phyloP scores from a whole-genome alignment of 2,888 invertebrate genomes.

The Schizaphis graminum region DNA sequence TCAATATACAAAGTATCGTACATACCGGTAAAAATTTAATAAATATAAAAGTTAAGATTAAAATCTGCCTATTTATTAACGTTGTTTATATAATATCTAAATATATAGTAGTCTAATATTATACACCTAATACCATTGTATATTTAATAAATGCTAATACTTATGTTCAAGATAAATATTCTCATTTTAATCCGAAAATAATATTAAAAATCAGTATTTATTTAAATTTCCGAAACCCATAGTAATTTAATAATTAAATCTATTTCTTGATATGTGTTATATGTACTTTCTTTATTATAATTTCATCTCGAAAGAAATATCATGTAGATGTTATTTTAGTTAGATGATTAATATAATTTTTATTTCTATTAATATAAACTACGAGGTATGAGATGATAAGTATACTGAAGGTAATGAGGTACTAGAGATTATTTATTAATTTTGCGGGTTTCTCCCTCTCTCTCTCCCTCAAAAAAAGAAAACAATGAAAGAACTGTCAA shows the following conservation, averaged over 20 bases:
- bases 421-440: background rate
- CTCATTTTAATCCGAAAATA: background rate
- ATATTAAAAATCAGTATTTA: background rate
- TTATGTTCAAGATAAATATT: background rate
- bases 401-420: background rate
- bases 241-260: background rate
- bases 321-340: background rate
- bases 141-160: background rate
- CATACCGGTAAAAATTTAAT: background rate
- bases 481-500: background rate
- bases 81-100: no score
- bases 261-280: background rate
- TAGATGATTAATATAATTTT: background rate
- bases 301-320: background rate
- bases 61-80: background rate
- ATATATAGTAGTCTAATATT: no score
- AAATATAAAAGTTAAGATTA: background rate
- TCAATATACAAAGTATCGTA: background rate
- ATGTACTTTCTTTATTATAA: background rate
- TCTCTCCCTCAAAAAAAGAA: background rate
- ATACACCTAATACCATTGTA: no score
- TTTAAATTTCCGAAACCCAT: background rate
- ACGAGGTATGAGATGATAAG: background rate
- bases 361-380: background rate
- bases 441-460: background rate